phyloP scores from a whole-genome alignment of 2,888 invertebrate genomes.

The Cheilosia vernalis region DNA sequence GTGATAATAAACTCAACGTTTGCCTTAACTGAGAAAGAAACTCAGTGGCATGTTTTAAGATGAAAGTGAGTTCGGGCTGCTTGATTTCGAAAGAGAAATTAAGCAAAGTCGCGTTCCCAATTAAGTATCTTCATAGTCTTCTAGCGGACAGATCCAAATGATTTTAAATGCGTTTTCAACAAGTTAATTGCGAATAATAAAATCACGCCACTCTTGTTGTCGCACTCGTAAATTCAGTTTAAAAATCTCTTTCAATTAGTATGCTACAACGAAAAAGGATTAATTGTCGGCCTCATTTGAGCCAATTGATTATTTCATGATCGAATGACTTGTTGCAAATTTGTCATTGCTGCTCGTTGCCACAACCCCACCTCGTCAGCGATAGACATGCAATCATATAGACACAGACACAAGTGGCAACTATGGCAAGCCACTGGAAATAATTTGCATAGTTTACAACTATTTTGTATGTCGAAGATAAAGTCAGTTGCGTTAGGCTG shows the following conservation, averaged over 20 bases:
- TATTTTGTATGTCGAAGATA: not conserved
- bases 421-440: constrained; percentile 13
- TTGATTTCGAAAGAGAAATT: not conserved
- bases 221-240: constrained; percentile 9
- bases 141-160: constrained; percentile 23
- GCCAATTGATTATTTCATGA: constrained; percentile 45
- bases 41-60: no score
- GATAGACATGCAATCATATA: constrained; percentile 21
- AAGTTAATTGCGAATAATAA: constrained; percentile 48
- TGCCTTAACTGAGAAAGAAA: no score
- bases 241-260: constrained; percentile 46
- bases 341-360: constrained; percentile 41
- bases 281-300: constrained; percentile 53
- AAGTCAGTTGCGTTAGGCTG: constrained; percentile 5
- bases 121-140: constrained; percentile 4
- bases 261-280: constrained; percentile 11
- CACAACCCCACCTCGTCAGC: not conserved
- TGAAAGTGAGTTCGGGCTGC: not conserved
- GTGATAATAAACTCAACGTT: no score
- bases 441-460: constrained; percentile 33
- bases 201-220: not conserved
- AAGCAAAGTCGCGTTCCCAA: constrained; percentile 1
- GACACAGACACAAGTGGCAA: constrained; percentile 5
- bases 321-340: constrained; percentile 38
- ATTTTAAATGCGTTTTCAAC: constrained; percentile 44